Evolutionary conservation across 2,113 vertebrate species (phyloP).

Genomic region (Sterna hirundo): DNA sequence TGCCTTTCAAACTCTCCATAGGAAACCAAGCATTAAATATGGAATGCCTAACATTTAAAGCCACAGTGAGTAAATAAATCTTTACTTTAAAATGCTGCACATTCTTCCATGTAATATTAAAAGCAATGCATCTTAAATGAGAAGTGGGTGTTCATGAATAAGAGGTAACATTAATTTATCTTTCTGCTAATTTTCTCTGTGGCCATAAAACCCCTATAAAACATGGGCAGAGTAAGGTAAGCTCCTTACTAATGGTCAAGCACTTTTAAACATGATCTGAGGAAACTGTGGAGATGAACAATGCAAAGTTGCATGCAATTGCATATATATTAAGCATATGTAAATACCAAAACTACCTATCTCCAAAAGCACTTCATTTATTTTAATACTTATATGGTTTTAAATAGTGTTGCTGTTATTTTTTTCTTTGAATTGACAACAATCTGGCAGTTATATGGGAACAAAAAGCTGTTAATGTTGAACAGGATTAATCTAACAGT

Average conservation of each 20-base stretch:
- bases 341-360: background rate
- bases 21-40: background rate
- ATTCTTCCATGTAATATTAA: background rate
- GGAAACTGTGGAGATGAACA: background rate
- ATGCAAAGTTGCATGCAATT: background rate
- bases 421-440: background rate
- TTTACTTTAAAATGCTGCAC: background rate
- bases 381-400: background rate
- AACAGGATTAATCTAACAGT: background rate
- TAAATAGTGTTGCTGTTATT: background rate
- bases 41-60: background rate
- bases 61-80: background rate
- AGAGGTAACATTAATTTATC: background rate
- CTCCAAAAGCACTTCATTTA: background rate
- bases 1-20: background rate
- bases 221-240: background rate
- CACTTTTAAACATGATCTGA: background rate
- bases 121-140: background rate
- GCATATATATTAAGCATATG: accelerated
- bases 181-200: background rate
- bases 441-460: background rate
- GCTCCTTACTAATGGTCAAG: background rate
- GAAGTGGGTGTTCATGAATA: background rate
- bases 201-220: background rate
- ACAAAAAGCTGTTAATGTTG: background rate